Conservation (phyloP, 2,113 vertebrate genomes). For the Ceuthmochares aereus region DNA sequence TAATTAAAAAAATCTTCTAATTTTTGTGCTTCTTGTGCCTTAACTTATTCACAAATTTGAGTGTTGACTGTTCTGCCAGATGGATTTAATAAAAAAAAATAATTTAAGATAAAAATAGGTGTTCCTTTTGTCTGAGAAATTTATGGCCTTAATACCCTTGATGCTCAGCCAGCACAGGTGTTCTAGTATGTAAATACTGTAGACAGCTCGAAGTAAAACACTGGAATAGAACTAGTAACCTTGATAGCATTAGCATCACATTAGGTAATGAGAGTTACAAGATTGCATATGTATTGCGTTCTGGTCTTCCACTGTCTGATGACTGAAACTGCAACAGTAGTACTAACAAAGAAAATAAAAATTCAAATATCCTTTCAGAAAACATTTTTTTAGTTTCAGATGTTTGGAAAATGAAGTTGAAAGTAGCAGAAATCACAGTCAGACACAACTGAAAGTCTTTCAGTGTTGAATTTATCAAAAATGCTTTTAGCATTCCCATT, state of each 20-base stretch:
- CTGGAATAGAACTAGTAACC: not conserved
- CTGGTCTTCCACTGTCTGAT: not conserved
- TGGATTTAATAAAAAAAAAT: not conserved
- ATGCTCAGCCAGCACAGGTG: slow-evolving; percentile 1
- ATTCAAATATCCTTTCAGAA: not conserved
- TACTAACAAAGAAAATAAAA: not conserved
- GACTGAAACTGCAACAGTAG: not conserved
- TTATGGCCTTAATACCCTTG: not conserved
- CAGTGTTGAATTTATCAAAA: not conserved
- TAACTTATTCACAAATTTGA: not conserved
- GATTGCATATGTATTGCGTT: not conserved
- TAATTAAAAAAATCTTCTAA: not conserved
- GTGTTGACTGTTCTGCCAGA: not conserved
- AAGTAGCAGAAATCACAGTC: not conserved
- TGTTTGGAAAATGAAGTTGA: not conserved
- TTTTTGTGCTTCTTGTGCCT: slow-evolving; percentile 21
- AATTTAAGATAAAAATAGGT: not conserved
- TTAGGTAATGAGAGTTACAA: not conserved
- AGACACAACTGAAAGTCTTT: not conserved
- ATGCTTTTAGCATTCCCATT: not conserved
- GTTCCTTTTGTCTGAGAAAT: not conserved
- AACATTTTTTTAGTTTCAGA: not conserved
- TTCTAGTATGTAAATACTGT: slow-evolving; percentile 19
- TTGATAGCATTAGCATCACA: slow-evolving; percentile 7
- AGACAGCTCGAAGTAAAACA: slow-evolving; percentile 33